Evolutionary conservation across 2,113 vertebrate species (phyloP), one percentile per base, ranked within the genome.

Genomic region (Saguinus midas): DNA sequence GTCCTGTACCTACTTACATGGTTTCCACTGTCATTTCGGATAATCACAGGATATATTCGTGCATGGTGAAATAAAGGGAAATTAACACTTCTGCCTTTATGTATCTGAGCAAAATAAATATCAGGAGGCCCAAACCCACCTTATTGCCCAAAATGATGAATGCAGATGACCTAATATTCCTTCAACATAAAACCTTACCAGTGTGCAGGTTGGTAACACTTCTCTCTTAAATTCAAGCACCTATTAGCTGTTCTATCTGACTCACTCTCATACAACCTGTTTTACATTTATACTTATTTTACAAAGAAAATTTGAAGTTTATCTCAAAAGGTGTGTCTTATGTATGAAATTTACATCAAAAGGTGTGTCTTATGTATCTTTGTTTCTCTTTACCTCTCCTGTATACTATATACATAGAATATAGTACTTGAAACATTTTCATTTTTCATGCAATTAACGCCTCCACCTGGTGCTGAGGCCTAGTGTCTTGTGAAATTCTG

Each of bases 11-110:
- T 1, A 12, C 7, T 29, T 1, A 5, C 1, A n/a, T 27, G 10
- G 13, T 89, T 87, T 96, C 37, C 85, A 93, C 84, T 96, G 43
- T 25, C 95, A 75, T 55, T 95, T 52, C n/a, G 4, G 17, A 57
- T 92, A 23, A n/a, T 76, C 57, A 57, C 17, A 45, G 14, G 43
- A 35, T 58, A 16, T 37, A 37, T 80, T 29, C 92, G 45, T 58
- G 20, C 45, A 20, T 8, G 16, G 18, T 52, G 27, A 32, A 95
- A 48, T 90, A 87, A 45, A 52, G 11, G 29, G 10, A 95, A 96
- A 64, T 68, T 3, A 10, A 68, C 52, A 87, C 37, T 75, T 73
- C 6, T 27, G 37, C 10, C 6, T 35, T 91, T 58, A 5, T 52
- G 18, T 78, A 58, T 55, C 6, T 84, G 3, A 11, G 13, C 27